Base-by-base conservation (phyloP, 1,140 invertebrate genomes). In the Propsilocerus akamusi region DNA sequence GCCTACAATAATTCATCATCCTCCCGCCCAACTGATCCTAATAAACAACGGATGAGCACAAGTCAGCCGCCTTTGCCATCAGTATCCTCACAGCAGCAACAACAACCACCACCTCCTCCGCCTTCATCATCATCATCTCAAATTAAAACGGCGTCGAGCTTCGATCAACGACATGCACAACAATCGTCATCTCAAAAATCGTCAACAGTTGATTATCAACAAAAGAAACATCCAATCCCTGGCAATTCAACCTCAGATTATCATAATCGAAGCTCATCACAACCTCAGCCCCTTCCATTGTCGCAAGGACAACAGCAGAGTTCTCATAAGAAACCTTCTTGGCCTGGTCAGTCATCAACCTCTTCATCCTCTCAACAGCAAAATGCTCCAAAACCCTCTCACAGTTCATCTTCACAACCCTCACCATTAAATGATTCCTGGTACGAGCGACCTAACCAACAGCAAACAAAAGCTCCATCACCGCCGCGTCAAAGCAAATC, bases 1-100 rank as follows among this genome's bases (percentile, higher is more conserved):
- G 17, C 34, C 4, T 41, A 17, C 22, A 20, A 41, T 41, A 41
- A 17, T 20, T 41, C 34, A 12, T 26, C 50, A 20, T 47, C 37
- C 5, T 28, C 50, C 26, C 17, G 12, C 14, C 53, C 60, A 8
- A 56, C 57, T 46, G 51, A 55, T 47, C 60, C 59, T 52, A 41
- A 6, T 20, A 25, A 28, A n/a, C 58, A 62, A 32, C 50, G 53
- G 2, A 55, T 56, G 47, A 56, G 26, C 28, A 26, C 25, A 14
- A 32, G 23, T 4, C 11, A 5, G 1, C 53, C 7, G 49, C 52
- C 6, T 48, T 50, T 12, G 17, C 30, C 23, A 30, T 22, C 25
- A 30, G 11, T 23, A 12, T 6, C 20, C 5, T 47, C 53, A 12
- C 50, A 57, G 47, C 52, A 34, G 11, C 53, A 52, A 2, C 26